Conservation (phyloP, 2,888 invertebrate genomes). For the Platycheirus rosarum region DNA sequence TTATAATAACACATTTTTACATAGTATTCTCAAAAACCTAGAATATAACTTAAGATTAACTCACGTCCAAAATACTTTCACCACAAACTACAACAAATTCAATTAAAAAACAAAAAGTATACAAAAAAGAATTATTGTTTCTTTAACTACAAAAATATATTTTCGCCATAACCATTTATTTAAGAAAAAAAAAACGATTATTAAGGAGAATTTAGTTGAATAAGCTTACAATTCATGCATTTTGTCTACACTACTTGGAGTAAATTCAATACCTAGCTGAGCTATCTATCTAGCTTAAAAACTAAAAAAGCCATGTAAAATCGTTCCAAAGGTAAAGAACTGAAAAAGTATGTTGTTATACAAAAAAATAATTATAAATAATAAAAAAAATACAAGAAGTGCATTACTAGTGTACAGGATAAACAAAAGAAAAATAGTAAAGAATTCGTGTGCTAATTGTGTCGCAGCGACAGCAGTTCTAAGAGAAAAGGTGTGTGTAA, state of each 20-base stretch:
- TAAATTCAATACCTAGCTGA: slow-evolving; percentile 10
- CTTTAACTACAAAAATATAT: slow-evolving; percentile 27
- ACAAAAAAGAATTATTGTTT: background rate
- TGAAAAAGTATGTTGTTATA: slow-evolving; percentile 45
- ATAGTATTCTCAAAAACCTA: too few relatives aligned
- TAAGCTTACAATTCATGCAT: slow-evolving; percentile 54
- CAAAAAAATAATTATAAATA: slow-evolving; percentile 36
- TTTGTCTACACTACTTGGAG: slow-evolving; percentile 21
- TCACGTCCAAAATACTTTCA: slow-evolving; percentile 37
- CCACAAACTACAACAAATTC: slow-evolving; percentile 61
- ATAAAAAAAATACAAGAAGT: slow-evolving; percentile 41
- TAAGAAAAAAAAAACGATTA: slow-evolving; percentile 22
- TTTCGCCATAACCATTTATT: slow-evolving; percentile 65
- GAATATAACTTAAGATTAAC: too few relatives aligned
- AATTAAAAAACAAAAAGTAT: slow-evolving; percentile 16
- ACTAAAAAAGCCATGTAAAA: slow-evolving; percentile 6
- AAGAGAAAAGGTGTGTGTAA: slow-evolving; percentile 15
- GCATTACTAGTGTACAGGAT: slow-evolving; percentile 59
- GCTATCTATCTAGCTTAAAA: slow-evolving; percentile 17
- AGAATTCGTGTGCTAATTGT: slow-evolving; percentile 54
- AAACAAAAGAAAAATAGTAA: slow-evolving; percentile 27
- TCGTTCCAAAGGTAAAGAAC: slow-evolving; percentile 42
- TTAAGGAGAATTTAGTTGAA: background rate
- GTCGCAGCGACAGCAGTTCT: slow-evolving; percentile 19
- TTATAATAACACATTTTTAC: too few relatives aligned